Evolutionary conservation across 2,113 vertebrate genomes (phyloP).

Genomic region (Micromys minutus): DNA sequence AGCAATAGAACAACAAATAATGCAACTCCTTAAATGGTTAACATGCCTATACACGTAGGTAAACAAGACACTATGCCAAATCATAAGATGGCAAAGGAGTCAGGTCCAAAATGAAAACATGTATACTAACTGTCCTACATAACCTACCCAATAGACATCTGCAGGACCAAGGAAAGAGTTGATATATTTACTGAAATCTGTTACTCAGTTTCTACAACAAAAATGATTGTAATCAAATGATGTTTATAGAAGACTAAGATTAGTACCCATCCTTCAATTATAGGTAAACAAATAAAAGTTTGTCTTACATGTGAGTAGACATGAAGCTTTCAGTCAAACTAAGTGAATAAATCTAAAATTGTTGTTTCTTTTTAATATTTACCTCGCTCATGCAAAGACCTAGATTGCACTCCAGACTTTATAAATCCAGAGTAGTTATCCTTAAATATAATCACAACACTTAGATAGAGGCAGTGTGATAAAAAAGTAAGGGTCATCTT

Average conservation of each 20-base stretch:
- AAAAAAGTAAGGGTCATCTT: no score
- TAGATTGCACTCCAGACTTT: not conserved
- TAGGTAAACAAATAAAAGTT: not conserved
- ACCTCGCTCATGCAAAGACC: not conserved
- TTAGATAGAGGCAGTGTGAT: not conserved
- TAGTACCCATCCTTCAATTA: not conserved
- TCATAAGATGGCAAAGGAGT: not conserved
- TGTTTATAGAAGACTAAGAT: not conserved
- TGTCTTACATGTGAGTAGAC: not conserved
- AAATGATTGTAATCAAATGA: not conserved
- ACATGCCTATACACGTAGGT: not conserved
- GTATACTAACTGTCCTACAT: not conserved
- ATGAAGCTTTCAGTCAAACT: not conserved
- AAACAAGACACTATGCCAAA: not conserved
- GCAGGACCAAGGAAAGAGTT: not conserved
- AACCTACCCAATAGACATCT: not conserved
- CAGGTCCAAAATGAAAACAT: not conserved
- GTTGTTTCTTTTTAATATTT: not conserved
- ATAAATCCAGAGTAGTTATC: not conserved
- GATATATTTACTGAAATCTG: not conserved
- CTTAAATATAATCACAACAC: not conserved
- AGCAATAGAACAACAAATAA: not conserved
- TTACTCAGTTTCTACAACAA: not conserved
- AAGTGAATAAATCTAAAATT: not conserved
- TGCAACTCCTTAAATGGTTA: not conserved